Conservation (phyloP, 2,113 vertebrate genomes). For the Labeo catla region DNA sequence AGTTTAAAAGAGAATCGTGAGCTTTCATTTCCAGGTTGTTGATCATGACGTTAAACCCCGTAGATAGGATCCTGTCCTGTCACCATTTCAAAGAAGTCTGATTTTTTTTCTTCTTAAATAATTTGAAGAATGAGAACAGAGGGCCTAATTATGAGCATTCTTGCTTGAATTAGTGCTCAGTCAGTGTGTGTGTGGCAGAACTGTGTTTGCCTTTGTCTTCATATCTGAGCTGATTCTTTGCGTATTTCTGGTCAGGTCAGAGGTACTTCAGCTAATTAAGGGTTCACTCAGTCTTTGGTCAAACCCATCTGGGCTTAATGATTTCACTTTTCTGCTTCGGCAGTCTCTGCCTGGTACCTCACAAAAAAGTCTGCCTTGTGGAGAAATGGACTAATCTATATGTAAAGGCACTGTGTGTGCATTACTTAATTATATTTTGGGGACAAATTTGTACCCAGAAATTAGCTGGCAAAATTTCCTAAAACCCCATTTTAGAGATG, state of each 20-base stretch:
- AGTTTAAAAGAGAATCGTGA: slow-evolving; percentile 20
- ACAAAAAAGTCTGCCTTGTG: slow-evolving; percentile 78
- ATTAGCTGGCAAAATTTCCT: background rate
- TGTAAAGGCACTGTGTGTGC: background rate
- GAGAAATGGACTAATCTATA: slow-evolving; percentile 77
- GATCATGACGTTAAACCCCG: slow-evolving; percentile 68
- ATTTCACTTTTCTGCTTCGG: slow-evolving; percentile 81
- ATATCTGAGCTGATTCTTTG: slow-evolving; percentile 84
- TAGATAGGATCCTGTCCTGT: slow-evolving; percentile 80
- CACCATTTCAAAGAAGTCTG: slow-evolving; percentile 80
- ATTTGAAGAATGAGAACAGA: slow-evolving; percentile 83
- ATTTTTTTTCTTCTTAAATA: slow-evolving; percentile 75
- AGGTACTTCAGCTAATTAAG: slow-evolving; percentile 90
- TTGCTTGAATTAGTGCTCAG: slow-evolving; percentile 84
- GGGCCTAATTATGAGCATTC: slow-evolving; percentile 86
- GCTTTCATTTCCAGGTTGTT: slow-evolving; percentile 27
- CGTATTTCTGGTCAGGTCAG: slow-evolving; percentile 88
- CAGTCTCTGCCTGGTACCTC: slow-evolving; percentile 87
- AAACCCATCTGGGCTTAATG: slow-evolving; percentile 86
- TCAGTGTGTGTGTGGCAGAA: slow-evolving; percentile 79
- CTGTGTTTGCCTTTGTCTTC: slow-evolving; percentile 78
- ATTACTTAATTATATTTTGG: background rate
- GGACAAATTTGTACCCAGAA: background rate
- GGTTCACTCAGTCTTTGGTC: slow-evolving; percentile 78
- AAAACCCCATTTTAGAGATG: background rate